Base-by-base conservation (phyloP, 92 coral and sea anemone genomes). In the Siderastrea siderea region DNA sequence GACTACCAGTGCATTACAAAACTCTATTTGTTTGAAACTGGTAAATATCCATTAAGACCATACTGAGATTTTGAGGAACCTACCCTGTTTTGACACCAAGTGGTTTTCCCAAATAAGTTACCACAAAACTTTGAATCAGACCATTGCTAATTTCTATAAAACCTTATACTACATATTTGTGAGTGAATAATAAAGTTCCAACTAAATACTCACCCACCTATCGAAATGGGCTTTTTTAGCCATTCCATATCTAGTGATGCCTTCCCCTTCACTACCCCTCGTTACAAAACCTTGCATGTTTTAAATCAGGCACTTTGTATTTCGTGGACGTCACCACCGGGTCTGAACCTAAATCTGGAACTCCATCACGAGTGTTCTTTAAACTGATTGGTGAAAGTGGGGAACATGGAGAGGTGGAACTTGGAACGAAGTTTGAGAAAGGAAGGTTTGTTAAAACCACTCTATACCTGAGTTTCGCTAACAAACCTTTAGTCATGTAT, bases 361-460 rank as follows among this genome's bases (percentile, higher is more conserved):
- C 97, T 1, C 79, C 83, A 26, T 91, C 94, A 9, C 77, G 90
- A 13, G 92, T 94, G 45, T 94, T 81, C 69, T 78, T 94, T 9
- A 94, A 94, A 74, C 74, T 94, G 55, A 89, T 85, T 66, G 97
- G 97, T 5, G 90, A 88, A 64, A 84, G 87, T 2, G 81, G 87
- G 10, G 92, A 90, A 10, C 82, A 89, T 73, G 97, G 97, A 7
- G 97, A 94, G 51, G 80, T 54, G 16, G 75, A 74, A 68, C 70
- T 92, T 49, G 95, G 95, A 17, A 58, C 52, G 7, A 58, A 57
- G 0, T 92, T 92, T 70, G 45, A 57, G 26, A 62, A 50, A 53
- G 95, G 95, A 65, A 88, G 95, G 95, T 92, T 61, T 8, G 79
- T 60, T 4, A 2, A 78, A n/a, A 63, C 74, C 47, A 45, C 19